Evolutionary conservation across 2,797 vertebrate species (phyloP), one percentile per base, ranked within the genome.

Genomic region (Sebastiscus albofasciatus): DNA sequence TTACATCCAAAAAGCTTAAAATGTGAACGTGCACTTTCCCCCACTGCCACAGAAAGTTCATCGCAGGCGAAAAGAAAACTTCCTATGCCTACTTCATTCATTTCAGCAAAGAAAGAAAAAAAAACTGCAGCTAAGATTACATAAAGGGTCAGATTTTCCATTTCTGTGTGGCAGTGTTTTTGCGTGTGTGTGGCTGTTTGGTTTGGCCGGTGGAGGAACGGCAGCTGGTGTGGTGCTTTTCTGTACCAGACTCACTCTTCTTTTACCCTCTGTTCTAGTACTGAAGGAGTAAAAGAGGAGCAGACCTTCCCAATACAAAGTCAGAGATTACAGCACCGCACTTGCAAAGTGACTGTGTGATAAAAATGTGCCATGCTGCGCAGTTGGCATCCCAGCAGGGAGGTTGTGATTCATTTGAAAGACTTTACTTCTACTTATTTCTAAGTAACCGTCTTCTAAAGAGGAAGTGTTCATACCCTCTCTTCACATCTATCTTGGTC

Each of bases 121-220:
- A 72, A 79, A 87, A 58, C 82, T 77, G 65, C 65, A 84, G 83
- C 83, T 90, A 74, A 77, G 77, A 85, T 92, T 84, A 77, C 80
- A 87, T 74, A 42, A 77, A 67, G 72, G 81, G 26, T 93, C 92
- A 93, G 77, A 91, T 87, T 94, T 93, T 93, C 92, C 92, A 81
- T 83, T 81, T 88, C 85, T 84, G 81, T 89, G 90, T 90, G 89
- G 85, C 80, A 74, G 79, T 65, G 80, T 81, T 86, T 81, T 78
- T 89, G 88, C 80, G 75, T 73, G 78, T 88, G 90, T 89, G 90
- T 84, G 90, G 84, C 85, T 91, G 87, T 92, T 93, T 92, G 92
- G 91, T 90, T 93, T 95, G 93, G 93, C 90, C 60, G 81, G 72
- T 46, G 72, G 72, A 83, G 79, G 52, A 27, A 82, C 76, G 89